These are phyloP conservation scores for Lepidonotus clava DNA, from an alignment of 2,888 invertebrate genomes.

Conservation along the genomic window DNA sequence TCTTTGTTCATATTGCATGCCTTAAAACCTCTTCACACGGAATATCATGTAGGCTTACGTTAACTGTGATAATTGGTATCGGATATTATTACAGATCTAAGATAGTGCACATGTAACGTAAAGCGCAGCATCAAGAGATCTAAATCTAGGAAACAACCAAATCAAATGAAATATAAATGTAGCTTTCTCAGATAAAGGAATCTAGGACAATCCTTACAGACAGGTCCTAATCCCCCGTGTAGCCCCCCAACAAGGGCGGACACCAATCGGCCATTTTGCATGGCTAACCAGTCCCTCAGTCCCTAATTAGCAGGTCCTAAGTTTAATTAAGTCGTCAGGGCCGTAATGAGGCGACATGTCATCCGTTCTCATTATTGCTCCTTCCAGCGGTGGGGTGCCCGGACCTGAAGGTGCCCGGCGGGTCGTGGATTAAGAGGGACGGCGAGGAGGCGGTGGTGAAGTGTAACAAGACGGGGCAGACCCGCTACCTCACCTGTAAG, in stretches of 20 bases:
- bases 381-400: conserved; percentile 36
- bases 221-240: no score
- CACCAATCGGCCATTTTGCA: conserved; percentile 1
- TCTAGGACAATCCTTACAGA: no score
- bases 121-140: no score
- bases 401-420: conserved; percentile 30
- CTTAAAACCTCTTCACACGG: no score
- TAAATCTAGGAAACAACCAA: no score
- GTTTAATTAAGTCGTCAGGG: conserved; percentile 42
- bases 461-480: conserved; percentile 60
- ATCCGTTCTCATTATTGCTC: conserved; percentile 38
- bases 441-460: conserved; percentile 21
- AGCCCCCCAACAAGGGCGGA: not conserved
- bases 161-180: no score
- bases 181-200: no score
- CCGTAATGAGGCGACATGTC: conserved; percentile 32
- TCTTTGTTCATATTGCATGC: no score
- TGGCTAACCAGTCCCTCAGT: not conserved
- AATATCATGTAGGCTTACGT: no score
- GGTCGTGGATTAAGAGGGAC: conserved; percentile 34
- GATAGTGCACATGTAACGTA: no score
- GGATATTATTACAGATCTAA: no score
- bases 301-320: conserved; percentile 10
- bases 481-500: conserved; percentile 59
- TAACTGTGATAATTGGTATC: no score